These are phyloP conservation scores for Galagoides demidoff DNA, from an alignment of 2,797 vertebrate species.

Conservation along the genomic window DNA sequence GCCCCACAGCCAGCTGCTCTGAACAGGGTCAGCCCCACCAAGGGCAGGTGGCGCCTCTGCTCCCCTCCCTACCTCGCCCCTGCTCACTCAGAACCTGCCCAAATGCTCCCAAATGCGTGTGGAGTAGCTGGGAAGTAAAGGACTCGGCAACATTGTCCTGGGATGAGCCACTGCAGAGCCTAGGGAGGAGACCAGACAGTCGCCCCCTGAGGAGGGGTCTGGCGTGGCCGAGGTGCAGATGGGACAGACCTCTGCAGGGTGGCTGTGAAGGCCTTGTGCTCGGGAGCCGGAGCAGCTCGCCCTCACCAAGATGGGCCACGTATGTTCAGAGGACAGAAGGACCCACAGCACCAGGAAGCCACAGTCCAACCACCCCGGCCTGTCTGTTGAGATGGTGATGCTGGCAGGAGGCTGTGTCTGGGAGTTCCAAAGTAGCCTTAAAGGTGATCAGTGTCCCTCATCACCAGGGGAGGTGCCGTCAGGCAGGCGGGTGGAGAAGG, in stretches of 20 bases:
- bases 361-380: fast-evolving
- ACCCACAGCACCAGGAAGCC: fast-evolving
- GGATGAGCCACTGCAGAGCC: not conserved
- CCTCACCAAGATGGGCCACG: too few relatives aligned
- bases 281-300: not conserved
- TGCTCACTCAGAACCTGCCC: not conserved
- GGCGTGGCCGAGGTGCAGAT: not conserved
- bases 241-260: not conserved
- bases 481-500: too few relatives aligned
- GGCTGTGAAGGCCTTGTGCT: fast-evolving
- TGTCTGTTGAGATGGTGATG: not conserved
- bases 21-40: not conserved
- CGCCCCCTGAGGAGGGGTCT: not conserved
- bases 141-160: not conserved
- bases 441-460: fast-evolving
- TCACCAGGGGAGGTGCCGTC: not conserved
- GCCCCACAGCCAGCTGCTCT: not conserved
- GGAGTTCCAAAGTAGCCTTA: not conserved
- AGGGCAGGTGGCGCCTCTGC: not conserved
- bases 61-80: too few relatives aligned
- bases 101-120: not conserved
- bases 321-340: fast-evolving
- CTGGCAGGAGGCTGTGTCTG: not conserved
- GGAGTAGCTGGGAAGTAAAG: not conserved
- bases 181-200: not conserved